Evolutionary conservation across 2,888 invertebrate species (phyloP).

Genomic region (Dryomyza anilis): DNA sequence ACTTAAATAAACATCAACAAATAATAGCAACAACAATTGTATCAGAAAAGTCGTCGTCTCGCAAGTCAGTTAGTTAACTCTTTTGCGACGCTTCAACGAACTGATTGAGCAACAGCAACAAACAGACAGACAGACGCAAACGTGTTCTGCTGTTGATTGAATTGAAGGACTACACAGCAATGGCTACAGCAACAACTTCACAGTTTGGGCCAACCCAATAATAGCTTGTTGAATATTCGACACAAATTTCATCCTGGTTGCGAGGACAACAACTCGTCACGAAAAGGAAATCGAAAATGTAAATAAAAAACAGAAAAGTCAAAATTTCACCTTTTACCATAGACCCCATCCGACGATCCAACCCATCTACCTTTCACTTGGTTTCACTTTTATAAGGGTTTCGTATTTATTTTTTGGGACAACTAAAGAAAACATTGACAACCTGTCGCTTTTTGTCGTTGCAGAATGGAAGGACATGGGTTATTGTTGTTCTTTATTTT

Average conservation of each 20-base stretch:
- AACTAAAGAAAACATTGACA: neutral
- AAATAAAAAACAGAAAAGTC: slow-evolving; percentile 13
- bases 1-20: neutral
- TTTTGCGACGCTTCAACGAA: slow-evolving; percentile 21
- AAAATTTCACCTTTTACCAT: no score
- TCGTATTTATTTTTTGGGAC: slow-evolving; percentile 3
- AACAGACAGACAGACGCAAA: slow-evolving; percentile 4
- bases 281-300: slow-evolving; percentile 15
- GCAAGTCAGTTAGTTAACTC: slow-evolving; percentile 23
- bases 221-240: slow-evolving; percentile 24
- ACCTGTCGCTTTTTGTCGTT: slow-evolving; percentile 2
- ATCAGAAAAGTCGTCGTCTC: neutral
- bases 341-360: neutral
- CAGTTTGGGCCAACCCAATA: neutral
- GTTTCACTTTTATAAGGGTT: neutral
- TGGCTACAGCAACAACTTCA: neutral
- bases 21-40: slow-evolving; percentile 16
- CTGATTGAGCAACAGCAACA: slow-evolving; percentile 24
- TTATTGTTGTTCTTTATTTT: no score
- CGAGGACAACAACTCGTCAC: neutral
- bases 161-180: slow-evolving; percentile 12
- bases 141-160: slow-evolving; percentile 22
- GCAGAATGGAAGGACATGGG: no score
- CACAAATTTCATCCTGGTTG: neutral
- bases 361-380: neutral